Percentiles rank a stretch among this genome's conserved stretches.
Evolutionary conservation across 1,140 invertebrate genomes (phyloP).

Genomic region (Eurosta solidaginis): DNA sequence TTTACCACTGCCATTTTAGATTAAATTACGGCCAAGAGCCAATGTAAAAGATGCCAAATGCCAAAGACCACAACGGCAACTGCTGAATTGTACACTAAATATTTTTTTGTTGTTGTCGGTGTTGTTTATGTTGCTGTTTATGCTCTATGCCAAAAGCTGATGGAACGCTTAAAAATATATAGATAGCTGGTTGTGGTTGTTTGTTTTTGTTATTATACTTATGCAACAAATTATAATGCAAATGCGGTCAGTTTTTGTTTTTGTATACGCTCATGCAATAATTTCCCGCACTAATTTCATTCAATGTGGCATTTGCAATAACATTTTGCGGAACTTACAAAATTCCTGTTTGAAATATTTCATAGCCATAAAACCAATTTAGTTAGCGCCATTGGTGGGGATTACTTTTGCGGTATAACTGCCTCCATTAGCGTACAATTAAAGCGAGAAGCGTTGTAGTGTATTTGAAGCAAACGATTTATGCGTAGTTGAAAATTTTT

Average conservation of each 20-base stretch:
- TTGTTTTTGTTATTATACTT: background rate
- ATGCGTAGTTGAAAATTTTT: no score
- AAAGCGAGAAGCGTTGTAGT: no score
- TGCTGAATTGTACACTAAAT: background rate
- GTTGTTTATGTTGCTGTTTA: no score
- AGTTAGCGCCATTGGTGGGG: background rate
- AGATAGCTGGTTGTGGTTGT: background rate
- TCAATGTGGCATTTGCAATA: background rate
- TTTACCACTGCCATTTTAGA: background rate
- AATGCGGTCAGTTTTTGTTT: background rate
- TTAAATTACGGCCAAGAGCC: background rate
- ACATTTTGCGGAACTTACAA: background rate
- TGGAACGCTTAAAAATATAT: background rate
- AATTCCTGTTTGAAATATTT: background rate
- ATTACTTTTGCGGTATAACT: background rate
- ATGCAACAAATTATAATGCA: background rate
- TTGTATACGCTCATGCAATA: background rate
- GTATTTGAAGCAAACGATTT: background rate
- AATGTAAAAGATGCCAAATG: background rate
- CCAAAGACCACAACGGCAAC: background rate
- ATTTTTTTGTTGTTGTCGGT: background rate
- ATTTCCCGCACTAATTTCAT: conserved; percentile 1
- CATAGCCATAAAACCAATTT: background rate
- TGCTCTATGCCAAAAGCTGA: background rate
- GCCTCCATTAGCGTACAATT: background rate